These are phyloP conservation scores for Chelonia mydas DNA, from an alignment of 2,797 vertebrate genomes.

Conservation along the genomic window DNA sequence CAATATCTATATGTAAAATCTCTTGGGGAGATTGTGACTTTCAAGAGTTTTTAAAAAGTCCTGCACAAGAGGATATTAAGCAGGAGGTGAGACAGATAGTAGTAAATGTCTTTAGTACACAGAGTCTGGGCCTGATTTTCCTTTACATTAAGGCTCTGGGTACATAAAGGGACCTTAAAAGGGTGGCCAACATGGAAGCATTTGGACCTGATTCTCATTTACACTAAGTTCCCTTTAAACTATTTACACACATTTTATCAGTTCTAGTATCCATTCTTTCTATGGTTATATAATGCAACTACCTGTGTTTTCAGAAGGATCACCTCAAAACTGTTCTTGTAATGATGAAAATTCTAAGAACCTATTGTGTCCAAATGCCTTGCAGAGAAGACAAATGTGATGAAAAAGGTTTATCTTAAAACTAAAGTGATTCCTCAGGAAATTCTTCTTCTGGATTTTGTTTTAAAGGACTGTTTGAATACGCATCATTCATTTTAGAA, in stretches of 20 bases:
- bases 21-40: neutral
- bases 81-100: neutral
- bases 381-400: neutral
- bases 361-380: neutral
- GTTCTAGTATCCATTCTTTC: neutral
- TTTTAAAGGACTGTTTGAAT: neutral
- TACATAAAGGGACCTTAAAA: neutral
- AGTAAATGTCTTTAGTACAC: neutral
- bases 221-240: neutral
- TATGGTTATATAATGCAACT: neutral
- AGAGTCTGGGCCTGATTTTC: neutral
- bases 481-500: fast-evolving
- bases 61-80: neutral
- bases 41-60: neutral
- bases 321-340: neutral
- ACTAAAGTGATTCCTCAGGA: neutral
- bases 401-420: neutral
- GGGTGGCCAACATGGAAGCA: neutral
- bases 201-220: neutral
- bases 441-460: neutral
- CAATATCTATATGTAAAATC: neutral
- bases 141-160: neutral
- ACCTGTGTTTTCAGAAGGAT: neutral
- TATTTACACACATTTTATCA: neutral
- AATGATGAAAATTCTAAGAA: neutral